phyloP scores from a whole-genome alignment of 2,797 vertebrate species.

The Hirundo rustica region DNA sequence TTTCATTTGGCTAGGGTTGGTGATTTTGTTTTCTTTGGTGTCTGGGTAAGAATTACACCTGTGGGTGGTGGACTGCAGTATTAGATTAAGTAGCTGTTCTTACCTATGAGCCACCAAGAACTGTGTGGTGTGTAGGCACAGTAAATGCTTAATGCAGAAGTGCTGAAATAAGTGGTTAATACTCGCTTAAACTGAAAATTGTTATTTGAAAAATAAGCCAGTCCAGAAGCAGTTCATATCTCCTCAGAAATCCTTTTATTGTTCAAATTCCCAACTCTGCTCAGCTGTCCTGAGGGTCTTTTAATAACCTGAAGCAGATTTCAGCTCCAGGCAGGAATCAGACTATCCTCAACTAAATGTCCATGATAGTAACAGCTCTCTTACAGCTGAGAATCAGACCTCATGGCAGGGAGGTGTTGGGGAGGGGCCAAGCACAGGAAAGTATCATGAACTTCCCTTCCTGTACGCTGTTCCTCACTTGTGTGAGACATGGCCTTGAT shows the following conservation, averaged over 20 bases:
- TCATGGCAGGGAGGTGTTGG: background rate
- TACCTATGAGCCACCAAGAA: background rate
- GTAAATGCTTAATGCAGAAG: background rate
- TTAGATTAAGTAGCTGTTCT: background rate
- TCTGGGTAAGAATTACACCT: background rate
- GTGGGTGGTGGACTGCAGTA: background rate
- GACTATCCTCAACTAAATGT: background rate
- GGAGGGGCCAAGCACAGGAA: background rate
- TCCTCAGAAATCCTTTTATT: background rate
- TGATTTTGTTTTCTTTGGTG: background rate
- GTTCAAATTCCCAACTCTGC: background rate
- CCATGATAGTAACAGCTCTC: background rate
- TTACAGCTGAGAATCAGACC: background rate
- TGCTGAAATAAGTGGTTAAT: background rate
- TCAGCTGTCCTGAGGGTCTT: background rate
- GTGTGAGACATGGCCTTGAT: background rate
- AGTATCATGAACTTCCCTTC: background rate
- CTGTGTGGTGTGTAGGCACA: background rate
- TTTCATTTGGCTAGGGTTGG: background rate
- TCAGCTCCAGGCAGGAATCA: background rate
- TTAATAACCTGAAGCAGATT: background rate
- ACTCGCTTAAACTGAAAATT: background rate
- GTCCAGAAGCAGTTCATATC: background rate
- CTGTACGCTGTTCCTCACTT: background rate
- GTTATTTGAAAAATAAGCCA: background rate